Percentiles rank a stretch among this genome's conserved stretches.
These are phyloP conservation scores for Polymixis flavicincta DNA, from an alignment of 2,888 invertebrate genomes.

Conservation along the genomic window DNA sequence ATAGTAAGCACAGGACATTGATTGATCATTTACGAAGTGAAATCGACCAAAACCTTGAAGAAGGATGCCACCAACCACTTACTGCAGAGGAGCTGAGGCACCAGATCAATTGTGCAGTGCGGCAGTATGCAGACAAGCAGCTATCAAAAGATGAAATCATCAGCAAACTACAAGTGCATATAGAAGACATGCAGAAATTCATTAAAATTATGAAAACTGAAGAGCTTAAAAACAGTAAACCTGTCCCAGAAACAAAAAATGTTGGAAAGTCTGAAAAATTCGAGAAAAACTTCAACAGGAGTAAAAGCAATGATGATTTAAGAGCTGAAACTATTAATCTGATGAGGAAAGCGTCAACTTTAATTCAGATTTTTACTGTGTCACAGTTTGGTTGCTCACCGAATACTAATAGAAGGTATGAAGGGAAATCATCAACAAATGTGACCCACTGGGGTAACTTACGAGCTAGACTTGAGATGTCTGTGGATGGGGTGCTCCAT, in stretches of 20 bases:
- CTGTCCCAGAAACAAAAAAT: slow-evolving; percentile 75
- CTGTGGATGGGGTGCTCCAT: slow-evolving; percentile 93
- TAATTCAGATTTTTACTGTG: slow-evolving; percentile 97
- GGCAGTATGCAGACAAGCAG: slow-evolving; percentile 97
- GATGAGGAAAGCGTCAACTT: slow-evolving; percentile 96
- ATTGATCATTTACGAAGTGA: slow-evolving; percentile 96
- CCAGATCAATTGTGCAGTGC: slow-evolving; percentile 97
- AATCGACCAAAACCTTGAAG: slow-evolving; percentile 96
- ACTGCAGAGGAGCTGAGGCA: slow-evolving; percentile 95
- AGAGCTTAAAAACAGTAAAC: slow-evolving; percentile 83
- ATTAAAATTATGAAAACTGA: slow-evolving; percentile 98
- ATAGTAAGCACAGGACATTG: slow-evolving; percentile 97
- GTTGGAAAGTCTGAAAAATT: slow-evolving; percentile 78
- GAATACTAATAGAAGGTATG: slow-evolving; percentile 93
- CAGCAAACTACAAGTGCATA: slow-evolving; percentile 98
- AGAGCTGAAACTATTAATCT: slow-evolving; percentile 92
- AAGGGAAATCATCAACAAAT: slow-evolving; percentile 95
- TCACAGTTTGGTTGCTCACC: slow-evolving; percentile 97
- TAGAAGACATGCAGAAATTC: slow-evolving; percentile 98
- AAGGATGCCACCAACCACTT: slow-evolving; percentile 93
- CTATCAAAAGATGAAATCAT: slow-evolving; percentile 99
- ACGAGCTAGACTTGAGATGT: slow-evolving; percentile 97
- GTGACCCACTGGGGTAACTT: slow-evolving; percentile 99
- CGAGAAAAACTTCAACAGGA: slow-evolving; percentile 82
- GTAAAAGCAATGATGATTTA: slow-evolving; percentile 85